These are phyloP conservation scores for Stomatorhinus ivindoensis DNA, from an alignment of 2,113 vertebrate genomes.

Conservation along the genomic window DNA sequence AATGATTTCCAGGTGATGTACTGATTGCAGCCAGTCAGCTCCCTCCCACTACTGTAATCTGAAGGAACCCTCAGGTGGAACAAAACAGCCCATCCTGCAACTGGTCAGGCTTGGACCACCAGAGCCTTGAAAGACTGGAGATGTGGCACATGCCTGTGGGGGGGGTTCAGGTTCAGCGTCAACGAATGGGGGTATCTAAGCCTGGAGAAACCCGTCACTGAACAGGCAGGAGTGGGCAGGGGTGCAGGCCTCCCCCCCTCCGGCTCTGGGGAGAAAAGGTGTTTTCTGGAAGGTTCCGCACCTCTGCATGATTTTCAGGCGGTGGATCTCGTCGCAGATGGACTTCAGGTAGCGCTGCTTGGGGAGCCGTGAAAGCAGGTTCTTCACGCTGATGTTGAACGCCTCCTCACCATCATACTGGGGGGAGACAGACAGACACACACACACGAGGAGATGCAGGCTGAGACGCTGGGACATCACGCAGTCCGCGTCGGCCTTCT, in stretches of 20 bases:
- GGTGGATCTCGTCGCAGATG: constrained; percentile 89
- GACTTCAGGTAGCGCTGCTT: constrained; percentile 89
- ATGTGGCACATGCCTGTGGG: neutral
- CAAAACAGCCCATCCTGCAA: neutral
- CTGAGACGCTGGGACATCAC: neutral
- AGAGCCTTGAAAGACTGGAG: neutral
- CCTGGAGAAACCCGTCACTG: neutral
- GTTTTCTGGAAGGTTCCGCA: constrained; percentile 32
- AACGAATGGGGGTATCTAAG: neutral
- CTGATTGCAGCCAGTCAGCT: neutral
- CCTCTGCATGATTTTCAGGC: constrained; percentile 84
- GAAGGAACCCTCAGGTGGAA: neutral
- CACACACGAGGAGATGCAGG: neutral
- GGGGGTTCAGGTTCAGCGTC: neutral
- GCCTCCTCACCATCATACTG: constrained; percentile 81
- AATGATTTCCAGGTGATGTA: constrained; percentile 27
- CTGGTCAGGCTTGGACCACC: neutral
- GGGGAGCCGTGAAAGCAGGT: constrained; percentile 76
- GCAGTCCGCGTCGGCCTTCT: too few species aligned
- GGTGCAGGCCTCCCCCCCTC: constrained; percentile 12
- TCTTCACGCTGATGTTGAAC: constrained; percentile 84
- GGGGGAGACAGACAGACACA: neutral
- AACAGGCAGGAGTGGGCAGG: neutral
- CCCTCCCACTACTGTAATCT: neutral
- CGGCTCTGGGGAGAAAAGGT: constrained; percentile 34